Evolutionary conservation across 1,140 invertebrate genomes (phyloP).

Genomic region (Oreohelix idahoensis): DNA sequence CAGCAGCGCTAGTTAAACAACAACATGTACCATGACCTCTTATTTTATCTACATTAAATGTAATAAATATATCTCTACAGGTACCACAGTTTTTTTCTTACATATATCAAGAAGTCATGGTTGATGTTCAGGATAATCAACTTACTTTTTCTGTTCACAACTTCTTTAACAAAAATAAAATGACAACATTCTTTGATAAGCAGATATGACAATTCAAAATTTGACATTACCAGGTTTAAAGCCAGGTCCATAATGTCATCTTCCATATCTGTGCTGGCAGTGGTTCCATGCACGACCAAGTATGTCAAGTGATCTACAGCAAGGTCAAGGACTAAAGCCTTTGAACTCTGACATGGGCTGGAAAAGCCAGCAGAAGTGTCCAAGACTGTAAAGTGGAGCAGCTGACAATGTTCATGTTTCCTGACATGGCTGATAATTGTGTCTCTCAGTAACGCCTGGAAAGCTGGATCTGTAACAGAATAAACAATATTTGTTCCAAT

Average conservation of each 20-base stretch:
- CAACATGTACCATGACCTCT: too few relatives aligned
- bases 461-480: neutral
- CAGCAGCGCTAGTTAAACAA: too few relatives aligned
- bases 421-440: neutral
- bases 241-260: neutral
- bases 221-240: conserved; percentile 9
- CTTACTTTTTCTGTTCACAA: too few relatives aligned
- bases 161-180: too few relatives aligned
- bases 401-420: neutral
- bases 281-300: neutral
- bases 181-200: too few relatives aligned
- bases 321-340: neutral
- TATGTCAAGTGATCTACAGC: neutral
- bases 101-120: too few relatives aligned
- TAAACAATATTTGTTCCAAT: neutral
- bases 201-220: too few relatives aligned
- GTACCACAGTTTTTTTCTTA: too few relatives aligned
- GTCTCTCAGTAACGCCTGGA: neutral
- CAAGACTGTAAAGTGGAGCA: neutral
- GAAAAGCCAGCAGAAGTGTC: neutral
- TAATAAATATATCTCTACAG: too few relatives aligned
- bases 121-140: too few relatives aligned
- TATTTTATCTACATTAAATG: too few relatives aligned
- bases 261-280: neutral
- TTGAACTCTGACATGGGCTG: neutral